A percentile compares a stretch with the other conserved stretches of the same genome.
Evolutionary conservation across 2,113 vertebrate species (phyloP).

Genomic region (Anhinga anhinga): DNA sequence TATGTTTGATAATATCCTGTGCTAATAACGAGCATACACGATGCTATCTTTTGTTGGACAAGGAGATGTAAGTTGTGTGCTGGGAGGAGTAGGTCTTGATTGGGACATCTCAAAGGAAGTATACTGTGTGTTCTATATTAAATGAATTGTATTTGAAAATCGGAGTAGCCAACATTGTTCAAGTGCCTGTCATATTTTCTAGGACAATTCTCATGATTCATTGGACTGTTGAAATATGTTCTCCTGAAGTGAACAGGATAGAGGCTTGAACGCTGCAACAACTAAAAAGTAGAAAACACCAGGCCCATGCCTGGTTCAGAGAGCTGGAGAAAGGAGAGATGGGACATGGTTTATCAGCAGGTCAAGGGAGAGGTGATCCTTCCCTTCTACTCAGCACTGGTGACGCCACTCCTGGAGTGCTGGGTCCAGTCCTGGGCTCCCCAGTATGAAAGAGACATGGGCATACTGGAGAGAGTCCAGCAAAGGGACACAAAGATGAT

Average conservation of each 20-base stretch:
- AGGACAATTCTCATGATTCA: not conserved
- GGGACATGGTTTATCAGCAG: not conserved
- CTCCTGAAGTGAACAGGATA: not conserved
- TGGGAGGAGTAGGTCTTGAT: not conserved
- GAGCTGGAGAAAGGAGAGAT: not conserved
- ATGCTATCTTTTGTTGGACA: not conserved
- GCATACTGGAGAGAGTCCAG: not conserved
- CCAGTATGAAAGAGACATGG: not conserved
- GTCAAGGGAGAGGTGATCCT: not conserved
- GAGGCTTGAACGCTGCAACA: not conserved
- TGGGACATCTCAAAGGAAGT: not conserved
- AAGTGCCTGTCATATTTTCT: fast-evolving
- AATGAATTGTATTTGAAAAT: not conserved
- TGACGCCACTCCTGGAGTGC: not conserved
- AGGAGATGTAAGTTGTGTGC: not conserved
- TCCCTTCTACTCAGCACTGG: not conserved
- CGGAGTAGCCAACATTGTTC: not conserved
- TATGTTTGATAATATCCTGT: not conserved
- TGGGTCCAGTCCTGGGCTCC: not conserved
- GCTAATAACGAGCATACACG: not conserved
- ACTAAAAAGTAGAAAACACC: not conserved
- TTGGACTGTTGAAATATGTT: not conserved
- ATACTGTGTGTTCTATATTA: not conserved
- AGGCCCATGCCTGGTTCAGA: not conserved
- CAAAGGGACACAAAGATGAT: not conserved